phyloP scores from a whole-genome alignment of 2,888 invertebrate genomes.

The Nebria brevicollis region DNA sequence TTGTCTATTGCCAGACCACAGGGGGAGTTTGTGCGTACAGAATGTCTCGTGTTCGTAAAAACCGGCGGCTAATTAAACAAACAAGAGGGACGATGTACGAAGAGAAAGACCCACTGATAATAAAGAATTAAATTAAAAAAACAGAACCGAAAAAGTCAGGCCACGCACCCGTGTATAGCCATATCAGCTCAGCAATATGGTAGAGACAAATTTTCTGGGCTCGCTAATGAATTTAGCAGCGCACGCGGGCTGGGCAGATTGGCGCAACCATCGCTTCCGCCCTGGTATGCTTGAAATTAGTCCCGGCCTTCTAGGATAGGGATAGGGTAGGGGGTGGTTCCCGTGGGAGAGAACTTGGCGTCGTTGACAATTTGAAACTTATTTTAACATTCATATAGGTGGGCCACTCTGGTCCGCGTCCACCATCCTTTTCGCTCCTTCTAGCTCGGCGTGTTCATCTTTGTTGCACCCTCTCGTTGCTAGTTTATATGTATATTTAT shows the following conservation, averaged over 20 bases:
- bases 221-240: slow-evolving; percentile 61
- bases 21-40: not conserved
- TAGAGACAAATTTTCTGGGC: slow-evolving; percentile 59
- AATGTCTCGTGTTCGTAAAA: slow-evolving; percentile 31
- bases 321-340: slow-evolving; percentile 48
- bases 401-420: slow-evolving; percentile 42
- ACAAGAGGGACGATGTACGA: slow-evolving; percentile 38
- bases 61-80: slow-evolving; percentile 45
- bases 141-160: slow-evolving; percentile 41
- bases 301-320: slow-evolving; percentile 19
- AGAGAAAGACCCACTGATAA: slow-evolving; percentile 52
- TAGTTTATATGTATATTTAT: slow-evolving; percentile 66
- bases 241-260: slow-evolving; percentile 57
- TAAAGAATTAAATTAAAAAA: slow-evolving; percentile 56
- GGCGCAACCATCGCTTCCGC: slow-evolving; percentile 51
- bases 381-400: slow-evolving; percentile 68
- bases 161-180: slow-evolving; percentile 18
- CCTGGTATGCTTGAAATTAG: slow-evolving; percentile 16
- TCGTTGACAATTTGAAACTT: slow-evolving; percentile 68
- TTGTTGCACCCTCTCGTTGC: slow-evolving; percentile 52
- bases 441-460: slow-evolving; percentile 52
- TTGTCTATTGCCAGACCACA: not conserved
- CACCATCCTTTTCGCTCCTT: not conserved
- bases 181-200: slow-evolving; percentile 6
- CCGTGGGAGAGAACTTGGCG: slow-evolving; percentile 63